phyloP scores from a whole-genome alignment of 2,797 vertebrate genomes.

The Cuniculus paca region DNA sequence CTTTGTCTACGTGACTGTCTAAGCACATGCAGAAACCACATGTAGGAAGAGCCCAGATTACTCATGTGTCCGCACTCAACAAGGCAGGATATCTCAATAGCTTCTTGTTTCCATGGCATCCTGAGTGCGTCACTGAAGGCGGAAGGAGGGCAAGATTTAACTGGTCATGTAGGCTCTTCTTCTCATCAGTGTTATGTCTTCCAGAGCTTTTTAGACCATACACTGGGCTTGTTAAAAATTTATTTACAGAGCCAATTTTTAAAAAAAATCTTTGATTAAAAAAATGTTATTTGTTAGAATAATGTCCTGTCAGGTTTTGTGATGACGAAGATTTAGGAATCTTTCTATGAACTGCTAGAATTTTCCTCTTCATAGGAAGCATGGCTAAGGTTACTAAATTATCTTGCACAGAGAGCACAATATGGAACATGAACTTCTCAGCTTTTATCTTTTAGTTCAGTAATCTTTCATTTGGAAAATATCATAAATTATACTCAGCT shows the following conservation, averaged over 20 bases:
- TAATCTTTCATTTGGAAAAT: slow-evolving; percentile 42
- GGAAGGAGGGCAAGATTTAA: slow-evolving; percentile 22
- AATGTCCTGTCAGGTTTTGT: slow-evolving; percentile 56
- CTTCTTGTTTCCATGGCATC: slow-evolving; percentile 56
- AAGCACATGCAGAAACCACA: slow-evolving; percentile 59
- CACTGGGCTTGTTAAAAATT: slow-evolving; percentile 53
- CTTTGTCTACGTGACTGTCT: slow-evolving; percentile 25
- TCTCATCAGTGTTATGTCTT: not conserved
- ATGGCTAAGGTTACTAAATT: not conserved
- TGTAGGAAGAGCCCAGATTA: slow-evolving; percentile 51
- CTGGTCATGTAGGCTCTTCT: slow-evolving; percentile 12
- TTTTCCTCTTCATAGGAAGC: slow-evolving; percentile 43
- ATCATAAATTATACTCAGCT: not conserved
- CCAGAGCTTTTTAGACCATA: slow-evolving; percentile 2
- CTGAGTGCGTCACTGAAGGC: slow-evolving; percentile 50
- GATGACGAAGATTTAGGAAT: slow-evolving; percentile 49
- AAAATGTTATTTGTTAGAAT: not conserved
- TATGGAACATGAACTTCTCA: not conserved
- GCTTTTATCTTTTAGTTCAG: slow-evolving; percentile 12
- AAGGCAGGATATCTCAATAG: slow-evolving; percentile 18
- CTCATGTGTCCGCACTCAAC: slow-evolving; percentile 10
- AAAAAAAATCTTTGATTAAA: slow-evolving; percentile 1
- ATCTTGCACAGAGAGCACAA: slow-evolving; percentile 1
- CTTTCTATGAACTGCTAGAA: slow-evolving; percentile 35
- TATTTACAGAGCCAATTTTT: not conserved